Percentiles rank a stretch among this genome's conserved stretches.
Evolutionary conservation across 2,888 invertebrate genomes (phyloP).

Genomic region (Microplitis manilae): DNA sequence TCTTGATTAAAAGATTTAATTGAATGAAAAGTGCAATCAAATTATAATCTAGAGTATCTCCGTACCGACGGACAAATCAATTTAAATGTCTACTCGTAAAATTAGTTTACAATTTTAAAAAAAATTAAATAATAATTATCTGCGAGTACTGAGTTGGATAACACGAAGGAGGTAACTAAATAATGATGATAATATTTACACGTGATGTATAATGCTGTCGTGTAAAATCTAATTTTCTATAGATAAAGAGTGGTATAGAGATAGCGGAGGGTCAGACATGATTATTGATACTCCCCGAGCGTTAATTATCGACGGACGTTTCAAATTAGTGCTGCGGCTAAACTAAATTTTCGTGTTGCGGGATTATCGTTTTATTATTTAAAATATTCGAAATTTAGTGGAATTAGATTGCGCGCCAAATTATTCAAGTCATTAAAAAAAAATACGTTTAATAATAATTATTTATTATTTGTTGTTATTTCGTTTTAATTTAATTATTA

Average conservation of each 20-base stretch:
- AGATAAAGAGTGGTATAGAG: constrained; percentile 7
- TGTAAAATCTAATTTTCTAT: constrained; percentile 18
- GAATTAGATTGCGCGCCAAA: background rate
- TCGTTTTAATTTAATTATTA: background rate
- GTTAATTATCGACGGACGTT: constrained; percentile 30
- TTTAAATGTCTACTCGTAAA: background rate
- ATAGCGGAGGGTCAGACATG: background rate
- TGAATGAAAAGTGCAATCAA: background rate
- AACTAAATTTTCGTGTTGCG: constrained; percentile 17
- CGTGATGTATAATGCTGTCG: constrained; percentile 8
- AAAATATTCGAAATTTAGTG: background rate
- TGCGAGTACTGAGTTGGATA: too few species aligned
- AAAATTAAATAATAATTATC: background rate
- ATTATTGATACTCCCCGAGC: constrained; percentile 23
- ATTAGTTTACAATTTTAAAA: background rate
- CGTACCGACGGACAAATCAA: background rate
- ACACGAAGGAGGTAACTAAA: background rate
- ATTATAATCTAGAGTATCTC: background rate
- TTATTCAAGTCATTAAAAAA: background rate
- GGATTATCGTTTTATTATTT: constrained; percentile 32
- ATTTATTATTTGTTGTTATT: background rate
- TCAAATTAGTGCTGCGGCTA: constrained; percentile 29
- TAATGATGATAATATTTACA: constrained; percentile 19
- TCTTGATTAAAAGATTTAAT: background rate
- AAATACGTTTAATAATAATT: background rate